phyloP scores from a whole-genome alignment of 1,140 invertebrate genomes.

The Ceratosolen fusciceps region DNA sequence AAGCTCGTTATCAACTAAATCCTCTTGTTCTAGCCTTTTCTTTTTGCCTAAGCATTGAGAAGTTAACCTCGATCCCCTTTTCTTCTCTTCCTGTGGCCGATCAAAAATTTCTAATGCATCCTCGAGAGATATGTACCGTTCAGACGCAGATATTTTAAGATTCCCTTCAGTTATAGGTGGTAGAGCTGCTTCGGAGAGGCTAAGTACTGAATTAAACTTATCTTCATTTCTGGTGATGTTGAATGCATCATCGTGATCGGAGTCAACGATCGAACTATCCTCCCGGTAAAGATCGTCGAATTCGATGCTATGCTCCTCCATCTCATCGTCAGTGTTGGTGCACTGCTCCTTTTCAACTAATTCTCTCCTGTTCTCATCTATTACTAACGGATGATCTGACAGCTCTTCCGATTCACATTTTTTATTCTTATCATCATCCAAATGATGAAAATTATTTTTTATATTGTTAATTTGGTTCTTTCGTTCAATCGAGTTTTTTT shows the following conservation, averaged over 20 bases:
- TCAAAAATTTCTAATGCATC: slow-evolving; percentile 61
- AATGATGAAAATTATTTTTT: not conserved
- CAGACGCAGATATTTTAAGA: not conserved
- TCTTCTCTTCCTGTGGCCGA: not conserved
- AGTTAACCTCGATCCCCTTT: not conserved
- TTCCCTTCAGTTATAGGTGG: not conserved
- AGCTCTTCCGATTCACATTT: slow-evolving; percentile 66
- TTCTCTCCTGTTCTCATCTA: slow-evolving; percentile 57
- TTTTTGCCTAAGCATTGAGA: not conserved
- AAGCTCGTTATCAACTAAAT: slow-evolving; percentile 49
- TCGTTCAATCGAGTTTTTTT: not conserved
- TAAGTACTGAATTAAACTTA: slow-evolving; percentile 4
- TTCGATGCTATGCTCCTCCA: slow-evolving; percentile 58
- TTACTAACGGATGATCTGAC: slow-evolving; percentile 65
- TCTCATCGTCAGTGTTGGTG: slow-evolving; percentile 63
- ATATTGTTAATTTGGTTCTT: not conserved
- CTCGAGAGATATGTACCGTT: slow-evolving; percentile 60
- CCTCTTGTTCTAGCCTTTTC: slow-evolving; percentile 43
- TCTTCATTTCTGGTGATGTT: not conserved
- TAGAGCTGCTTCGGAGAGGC: not conserved
- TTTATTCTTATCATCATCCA: slow-evolving; percentile 51
- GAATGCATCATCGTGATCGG: slow-evolving; percentile 55
- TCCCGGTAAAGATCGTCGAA: slow-evolving; percentile 68
- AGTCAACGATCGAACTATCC: slow-evolving; percentile 61
- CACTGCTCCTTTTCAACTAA: slow-evolving; percentile 50